Evolutionary conservation across 2,797 vertebrate genomes (phyloP), one percentile per base, ranked within the genome.

Genomic region (Darevskia nairensis): DNA sequence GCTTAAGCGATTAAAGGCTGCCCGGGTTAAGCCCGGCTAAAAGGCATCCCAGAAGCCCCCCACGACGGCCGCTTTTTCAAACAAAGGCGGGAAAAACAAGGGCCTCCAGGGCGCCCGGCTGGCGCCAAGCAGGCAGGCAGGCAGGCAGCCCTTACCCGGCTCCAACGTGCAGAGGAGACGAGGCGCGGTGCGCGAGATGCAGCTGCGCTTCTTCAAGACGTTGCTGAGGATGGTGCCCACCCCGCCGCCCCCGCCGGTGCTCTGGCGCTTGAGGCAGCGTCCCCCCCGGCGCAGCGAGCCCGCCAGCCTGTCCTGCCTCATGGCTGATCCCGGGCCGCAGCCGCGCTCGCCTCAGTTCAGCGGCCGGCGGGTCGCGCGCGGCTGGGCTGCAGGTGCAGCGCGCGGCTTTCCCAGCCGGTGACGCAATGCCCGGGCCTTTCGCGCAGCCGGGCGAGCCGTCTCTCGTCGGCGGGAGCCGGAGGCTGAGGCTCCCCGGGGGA

Each of bases 101-200:
- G 50, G 77, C 25, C n/a, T 39, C 29, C 68, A 59, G 8, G 1
- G 75, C 1, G 1, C 75, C 1, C 72, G 15, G 6, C n/a, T 44
- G 6, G 41, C 50, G 50, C 50, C 50, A 15, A 55, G 15, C 17
- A 1, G 17, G 44, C 59, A 35, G 35, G 35, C 35, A 35, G 27
- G 35, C 35, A 35, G 27, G 3, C 72, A 11, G n/a, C 76, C 80
- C 92, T 97, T 97, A 99, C 99, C 99, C 98, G 99, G 99, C 96
- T 99, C 99, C 83, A 99, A 95, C 55, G 98, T 99, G 97, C 99
- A 99, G 78, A 99, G 98, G 93, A 99, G 97, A 89, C 98, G 97
- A 25, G 99, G 99, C 8, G 99, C 99, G 59, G 98, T 99, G 89
- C 98, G 96, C 80, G 99, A 98, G 86, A 99, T 99, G 93, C 98